These are phyloP conservation scores for Ptychoptera contaminata DNA, from an alignment of 2,888 invertebrate genomes.

Conservation along the genomic window DNA sequence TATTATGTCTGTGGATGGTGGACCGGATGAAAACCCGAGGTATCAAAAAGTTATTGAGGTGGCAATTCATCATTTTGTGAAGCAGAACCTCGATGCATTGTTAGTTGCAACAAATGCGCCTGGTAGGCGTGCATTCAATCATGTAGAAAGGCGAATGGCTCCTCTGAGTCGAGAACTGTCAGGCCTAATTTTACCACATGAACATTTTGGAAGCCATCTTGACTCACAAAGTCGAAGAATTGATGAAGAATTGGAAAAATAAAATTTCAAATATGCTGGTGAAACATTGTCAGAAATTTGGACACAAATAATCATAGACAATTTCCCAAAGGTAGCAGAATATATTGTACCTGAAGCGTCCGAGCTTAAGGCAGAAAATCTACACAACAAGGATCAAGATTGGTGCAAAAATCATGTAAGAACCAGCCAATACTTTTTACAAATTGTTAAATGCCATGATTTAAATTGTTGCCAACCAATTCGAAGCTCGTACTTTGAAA, in stretches of 20 bases:
- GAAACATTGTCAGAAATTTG: constrained; percentile 20
- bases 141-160: constrained; percentile 22
- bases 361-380: background rate
- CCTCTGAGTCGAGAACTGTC: constrained; percentile 19
- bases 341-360: constrained; percentile 2
- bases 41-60: constrained; percentile 14
- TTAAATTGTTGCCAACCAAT: too few relatives aligned
- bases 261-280: constrained; percentile 20
- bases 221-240: too few relatives aligned
- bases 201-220: constrained; percentile 19
- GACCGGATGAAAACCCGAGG: constrained; percentile 15
- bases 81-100: constrained; percentile 15
- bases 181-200: constrained; percentile 19
- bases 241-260: constrained; percentile 19
- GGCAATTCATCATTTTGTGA: constrained; percentile 14
- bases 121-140: constrained; percentile 21
- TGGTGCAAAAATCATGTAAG: constrained; percentile 1
- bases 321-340: background rate
- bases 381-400: background rate
- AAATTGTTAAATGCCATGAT: constrained; percentile 4
- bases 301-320: constrained; percentile 6
- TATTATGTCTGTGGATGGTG: too few relatives aligned
- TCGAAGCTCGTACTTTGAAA: too few relatives aligned
- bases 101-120: constrained; percentile 19
- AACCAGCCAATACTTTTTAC: constrained; percentile 2